Conservation (phyloP, 2,113 vertebrate genomes). For the Phrynocephalus versicolor region DNA sequence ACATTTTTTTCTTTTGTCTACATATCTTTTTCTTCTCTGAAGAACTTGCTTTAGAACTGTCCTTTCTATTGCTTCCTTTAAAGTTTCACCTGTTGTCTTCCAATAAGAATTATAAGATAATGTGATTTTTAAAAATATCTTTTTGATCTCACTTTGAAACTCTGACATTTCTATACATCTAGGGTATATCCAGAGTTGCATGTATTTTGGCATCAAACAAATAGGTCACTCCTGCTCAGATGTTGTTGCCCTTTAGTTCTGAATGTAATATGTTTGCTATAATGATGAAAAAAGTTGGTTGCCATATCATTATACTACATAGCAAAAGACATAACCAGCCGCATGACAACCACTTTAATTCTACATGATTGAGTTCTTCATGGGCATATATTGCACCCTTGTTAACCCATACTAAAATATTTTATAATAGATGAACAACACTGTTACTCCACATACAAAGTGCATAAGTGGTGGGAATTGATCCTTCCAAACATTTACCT, state of each 20-base stretch:
- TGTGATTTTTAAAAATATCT: neutral
- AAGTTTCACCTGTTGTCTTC: constrained; percentile 28
- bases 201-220: neutral
- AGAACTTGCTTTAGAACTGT: rapidly evolving
- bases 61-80: neutral
- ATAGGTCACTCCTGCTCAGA: neutral
- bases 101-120: constrained; percentile 36
- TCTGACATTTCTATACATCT: neutral
- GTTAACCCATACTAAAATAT: too few species aligned
- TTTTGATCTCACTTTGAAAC: neutral
- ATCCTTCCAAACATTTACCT: too few species aligned
- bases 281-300: constrained; percentile 37
- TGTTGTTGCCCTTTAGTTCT: constrained; percentile 1
- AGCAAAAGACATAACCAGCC: neutral
- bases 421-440: too few species aligned
- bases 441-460: too few species aligned
- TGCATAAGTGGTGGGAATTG: too few species aligned
- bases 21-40: neutral
- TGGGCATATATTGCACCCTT: neutral
- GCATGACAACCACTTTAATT: neutral
- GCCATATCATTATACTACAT: neutral
- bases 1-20: too few species aligned
- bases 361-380: neutral
- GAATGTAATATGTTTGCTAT: constrained; percentile 21
- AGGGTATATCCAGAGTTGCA: neutral